These are phyloP conservation scores for Astyanax mexicanus DNA, from an alignment of 2,797 vertebrate species.

Conservation along the genomic window DNA sequence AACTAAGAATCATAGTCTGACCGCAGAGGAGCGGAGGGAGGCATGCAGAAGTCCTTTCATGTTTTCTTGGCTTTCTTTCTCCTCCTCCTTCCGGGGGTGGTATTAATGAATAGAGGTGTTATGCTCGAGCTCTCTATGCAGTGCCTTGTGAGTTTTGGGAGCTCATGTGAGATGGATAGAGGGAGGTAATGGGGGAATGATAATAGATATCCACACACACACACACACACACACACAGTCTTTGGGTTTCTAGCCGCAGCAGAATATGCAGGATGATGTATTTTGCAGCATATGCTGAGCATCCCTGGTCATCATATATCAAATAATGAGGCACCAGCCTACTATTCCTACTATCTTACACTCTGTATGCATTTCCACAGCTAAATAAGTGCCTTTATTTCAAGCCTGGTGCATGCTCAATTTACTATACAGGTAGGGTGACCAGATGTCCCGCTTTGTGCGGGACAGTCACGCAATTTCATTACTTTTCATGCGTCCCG, in stretches of 20 bases:
- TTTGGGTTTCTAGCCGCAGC: not conserved
- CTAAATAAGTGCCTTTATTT: conserved; percentile 16
- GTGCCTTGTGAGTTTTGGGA: conserved; percentile 21
- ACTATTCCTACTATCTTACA: not conserved
- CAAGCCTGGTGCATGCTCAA: conserved; percentile 10
- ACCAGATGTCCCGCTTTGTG: too few relatives aligned
- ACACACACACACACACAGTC: not conserved
- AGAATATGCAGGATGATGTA: not conserved
- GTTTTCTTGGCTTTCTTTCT: conserved; percentile 6
- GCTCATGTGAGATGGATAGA: conserved; percentile 23
- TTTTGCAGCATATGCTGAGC: not conserved
- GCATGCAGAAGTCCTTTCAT: conserved; percentile 35
- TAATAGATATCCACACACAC: not conserved
- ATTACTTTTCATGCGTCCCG: too few relatives aligned
- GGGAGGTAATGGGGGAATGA: conserved; percentile 4
- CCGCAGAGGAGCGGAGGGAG: conserved; percentile 21
- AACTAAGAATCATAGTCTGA: conserved; percentile 52
- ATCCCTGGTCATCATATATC: not conserved
- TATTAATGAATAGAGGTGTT: conserved; percentile 12
- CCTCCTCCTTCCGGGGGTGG: not conserved
- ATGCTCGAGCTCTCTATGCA: conserved; percentile 13
- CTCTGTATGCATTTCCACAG: not conserved
- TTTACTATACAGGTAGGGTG: too few relatives aligned
- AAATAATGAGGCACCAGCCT: not conserved
- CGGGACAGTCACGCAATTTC: too few relatives aligned